Conservation (phyloP, 2,797 vertebrate genomes). For the Tolypeutes matacus region DNA sequence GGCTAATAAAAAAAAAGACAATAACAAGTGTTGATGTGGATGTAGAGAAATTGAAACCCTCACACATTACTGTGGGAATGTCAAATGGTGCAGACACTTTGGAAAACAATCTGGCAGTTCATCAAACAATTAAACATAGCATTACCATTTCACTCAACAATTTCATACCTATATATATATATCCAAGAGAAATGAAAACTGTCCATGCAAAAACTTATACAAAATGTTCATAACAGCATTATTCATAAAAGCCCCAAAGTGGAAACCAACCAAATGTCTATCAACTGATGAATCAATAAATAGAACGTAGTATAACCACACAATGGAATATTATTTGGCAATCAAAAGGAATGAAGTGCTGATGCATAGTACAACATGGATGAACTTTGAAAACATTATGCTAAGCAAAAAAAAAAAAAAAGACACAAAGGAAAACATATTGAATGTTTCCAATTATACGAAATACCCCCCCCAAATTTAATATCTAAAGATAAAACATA, state of each 20-base stretch:
- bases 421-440: not conserved
- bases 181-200: not conserved
- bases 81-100: not conserved
- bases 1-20: not conserved
- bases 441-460: slow-evolving; percentile 1
- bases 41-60: not conserved
- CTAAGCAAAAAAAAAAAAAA: slow-evolving; percentile 44
- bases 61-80: not conserved
- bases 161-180: slow-evolving; percentile 1
- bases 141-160: not conserved
- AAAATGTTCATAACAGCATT: slow-evolving; percentile 11
- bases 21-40: not conserved
- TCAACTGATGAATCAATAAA: not conserved
- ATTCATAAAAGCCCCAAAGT: not conserved
- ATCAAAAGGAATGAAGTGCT: not conserved
- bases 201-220: not conserved
- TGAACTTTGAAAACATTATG: not conserved
- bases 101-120: slow-evolving; percentile 11
- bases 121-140: not conserved
- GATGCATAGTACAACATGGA: not conserved
- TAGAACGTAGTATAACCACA: not conserved
- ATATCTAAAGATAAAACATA: not conserved
- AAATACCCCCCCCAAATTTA: not conserved
- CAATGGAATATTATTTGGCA: not conserved
- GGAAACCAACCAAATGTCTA: not conserved